A percentile compares a stretch with the other conserved stretches of the same genome.
phyloP scores from a whole-genome alignment of 2,888 invertebrate species.

The Pharmacophagus antenor region DNA sequence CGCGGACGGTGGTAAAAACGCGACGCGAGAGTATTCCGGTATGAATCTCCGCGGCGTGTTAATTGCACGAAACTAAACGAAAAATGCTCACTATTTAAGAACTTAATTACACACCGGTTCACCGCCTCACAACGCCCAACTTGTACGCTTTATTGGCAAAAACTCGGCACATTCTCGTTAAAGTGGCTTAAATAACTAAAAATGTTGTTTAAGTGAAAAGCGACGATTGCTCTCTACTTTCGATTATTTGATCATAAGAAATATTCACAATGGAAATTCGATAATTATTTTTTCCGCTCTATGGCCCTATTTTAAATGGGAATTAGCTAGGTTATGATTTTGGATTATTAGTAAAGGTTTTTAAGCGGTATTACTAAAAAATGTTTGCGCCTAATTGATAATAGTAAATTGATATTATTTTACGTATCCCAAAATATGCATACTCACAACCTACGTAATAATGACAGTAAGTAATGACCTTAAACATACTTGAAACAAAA shows the following conservation, averaged over 20 bases:
- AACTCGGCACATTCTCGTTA: constrained; percentile 21
- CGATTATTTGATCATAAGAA: constrained; percentile 5
- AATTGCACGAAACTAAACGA: constrained; percentile 37
- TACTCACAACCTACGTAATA: too few relatives aligned
- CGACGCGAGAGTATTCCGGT: constrained; percentile 42
- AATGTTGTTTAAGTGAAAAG: constrained; percentile 15
- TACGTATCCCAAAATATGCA: too few relatives aligned
- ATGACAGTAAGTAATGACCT: too few relatives aligned
- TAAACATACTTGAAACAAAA: too few relatives aligned
- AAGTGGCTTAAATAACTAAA: constrained; percentile 23
- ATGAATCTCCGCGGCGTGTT: constrained; percentile 37
- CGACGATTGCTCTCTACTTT: constrained; percentile 6
- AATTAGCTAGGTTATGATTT: too few relatives aligned
- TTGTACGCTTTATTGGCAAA: constrained; percentile 24
- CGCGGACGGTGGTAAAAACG: constrained; percentile 33
- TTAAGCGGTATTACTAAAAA: too few relatives aligned
- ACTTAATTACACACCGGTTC: constrained; percentile 36
- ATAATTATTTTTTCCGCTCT: neutral
- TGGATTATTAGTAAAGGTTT: too few relatives aligned
- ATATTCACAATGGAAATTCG: neutral
- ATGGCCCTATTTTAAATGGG: too few relatives aligned
- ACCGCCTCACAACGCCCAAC: constrained; percentile 20
- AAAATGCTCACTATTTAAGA: constrained; percentile 44
- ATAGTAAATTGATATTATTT: too few relatives aligned
- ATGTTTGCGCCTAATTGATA: too few relatives aligned